Evolutionary conservation across 2,113 vertebrate species (phyloP), one percentile per base, ranked within the genome.

Genomic region (Beaufortia kweichowensis): DNA sequence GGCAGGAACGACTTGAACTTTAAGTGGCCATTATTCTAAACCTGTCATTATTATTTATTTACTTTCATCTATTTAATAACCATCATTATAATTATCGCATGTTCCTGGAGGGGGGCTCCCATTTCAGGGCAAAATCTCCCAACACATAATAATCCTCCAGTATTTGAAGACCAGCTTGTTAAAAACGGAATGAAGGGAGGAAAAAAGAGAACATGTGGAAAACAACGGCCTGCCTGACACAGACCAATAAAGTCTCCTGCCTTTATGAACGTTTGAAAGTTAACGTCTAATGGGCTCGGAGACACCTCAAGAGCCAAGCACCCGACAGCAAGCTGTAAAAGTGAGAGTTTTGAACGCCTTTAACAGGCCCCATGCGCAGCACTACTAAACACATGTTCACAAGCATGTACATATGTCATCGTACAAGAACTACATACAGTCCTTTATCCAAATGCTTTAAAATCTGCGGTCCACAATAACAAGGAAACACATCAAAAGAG

Each of bases 211-310:
- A 64, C 72, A 79, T 76, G 53, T 82, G 77, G 66, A 79, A 78
- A 79, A 82, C 72, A 82, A 70, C 50, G 8, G 29, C 65, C 76
- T 63, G 69, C 33, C 63, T 56, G 33, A 75, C 65, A 79, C 72
- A 82, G 76, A 70, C 80, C 48, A 67, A 48, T 79, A 79, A 82
- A 82, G 64, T 53, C 33, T n/a, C 55, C 48, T 79, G 81, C 59
- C 62, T 76, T 79, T 64, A 79, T 79, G 69, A 79, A 79, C 71
- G 60, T 43, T 33, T 79, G 69, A 79, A 79, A 76, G 60, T 43
- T 33, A 50, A 43, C 56, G 24, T 41, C 60, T 79, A 79, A 82
- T 71, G 71, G 71, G 70, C 66, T 71, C 64, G 3, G 64, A 79
- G 72, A 82, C 81, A 79, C 81, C 81, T 66, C 81, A 61, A 64